A percentile compares a stretch with the other conserved stretches of the same genome.
Conservation (phyloP, 2,113 vertebrate genomes). For the Apodemus sylvaticus region DNA sequence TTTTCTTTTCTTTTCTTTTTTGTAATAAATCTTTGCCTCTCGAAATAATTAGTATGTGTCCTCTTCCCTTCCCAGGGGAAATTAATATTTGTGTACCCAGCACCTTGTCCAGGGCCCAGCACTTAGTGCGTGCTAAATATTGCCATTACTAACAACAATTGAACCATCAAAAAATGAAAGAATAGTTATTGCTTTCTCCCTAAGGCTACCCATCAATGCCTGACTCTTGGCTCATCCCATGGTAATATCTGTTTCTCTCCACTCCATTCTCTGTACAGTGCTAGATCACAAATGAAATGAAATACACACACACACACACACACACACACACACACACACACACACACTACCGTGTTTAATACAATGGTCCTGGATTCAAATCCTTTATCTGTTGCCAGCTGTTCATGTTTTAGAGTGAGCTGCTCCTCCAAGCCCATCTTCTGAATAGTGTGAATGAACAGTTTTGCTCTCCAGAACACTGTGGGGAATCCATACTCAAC, state of each 20-base stretch:
- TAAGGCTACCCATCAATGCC: not conserved
- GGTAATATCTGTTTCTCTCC: not conserved
- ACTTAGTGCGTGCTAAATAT: not conserved
- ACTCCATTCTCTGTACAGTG: not conserved
- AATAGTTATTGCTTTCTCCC: not conserved
- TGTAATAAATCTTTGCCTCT: conserved; percentile 3
- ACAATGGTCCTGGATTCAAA: not conserved
- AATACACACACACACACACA: not conserved
- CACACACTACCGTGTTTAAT: not conserved
- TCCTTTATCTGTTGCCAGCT: not conserved
- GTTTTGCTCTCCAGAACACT: not conserved
- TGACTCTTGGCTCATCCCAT: not conserved
- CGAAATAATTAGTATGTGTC: not conserved
- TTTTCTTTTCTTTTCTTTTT: not conserved
- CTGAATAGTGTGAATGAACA: not conserved
- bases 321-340: not conserved
- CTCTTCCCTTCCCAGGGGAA: not conserved
- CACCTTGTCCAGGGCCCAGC: not conserved
- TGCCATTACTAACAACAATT: not conserved
- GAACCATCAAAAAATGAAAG: conserved; percentile 2
- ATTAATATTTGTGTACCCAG: not conserved
- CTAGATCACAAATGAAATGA: not conserved
- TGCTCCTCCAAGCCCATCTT: not conserved
- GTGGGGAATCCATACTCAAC: not conserved
- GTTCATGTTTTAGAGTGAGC: not conserved